Conservation (phyloP, 2,888 invertebrate genomes). For the Dendrolimus houi region DNA sequence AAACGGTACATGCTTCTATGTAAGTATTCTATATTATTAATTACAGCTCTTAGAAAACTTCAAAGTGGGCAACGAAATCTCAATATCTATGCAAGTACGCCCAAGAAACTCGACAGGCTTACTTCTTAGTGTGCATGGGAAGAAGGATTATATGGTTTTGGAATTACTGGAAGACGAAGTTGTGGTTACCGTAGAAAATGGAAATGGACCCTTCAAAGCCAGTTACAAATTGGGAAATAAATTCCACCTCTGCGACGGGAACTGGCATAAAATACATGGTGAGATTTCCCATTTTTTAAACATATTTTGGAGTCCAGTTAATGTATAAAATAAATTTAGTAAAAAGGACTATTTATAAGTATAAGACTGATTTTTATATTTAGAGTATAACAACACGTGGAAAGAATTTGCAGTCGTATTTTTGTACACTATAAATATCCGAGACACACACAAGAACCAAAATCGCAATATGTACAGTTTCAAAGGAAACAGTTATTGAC, state of each 20-base stretch:
- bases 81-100: conserved; percentile 89
- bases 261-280: conserved; percentile 94
- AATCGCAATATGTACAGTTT: too few relatives aligned
- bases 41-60: conserved; percentile 80
- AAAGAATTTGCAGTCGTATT: too few relatives aligned
- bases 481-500: too few relatives aligned
- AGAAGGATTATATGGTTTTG: conserved; percentile 87
- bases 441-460: too few relatives aligned
- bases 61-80: conserved; percentile 85
- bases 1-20: too few relatives aligned
- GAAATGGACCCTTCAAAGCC: conserved; percentile 86
- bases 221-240: conserved; percentile 80
- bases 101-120: conserved; percentile 91
- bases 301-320: too few relatives aligned
- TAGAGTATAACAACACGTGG: too few relatives aligned
- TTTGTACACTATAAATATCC: too few relatives aligned
- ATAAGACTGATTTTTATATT: too few relatives aligned
- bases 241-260: conserved; percentile 92
- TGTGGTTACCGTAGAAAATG: conserved; percentile 88
- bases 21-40: not conserved
- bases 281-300: conserved; percentile 12
- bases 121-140: conserved; percentile 90
- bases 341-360: too few relatives aligned
- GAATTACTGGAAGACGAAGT: conserved; percentile 93
- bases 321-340: too few relatives aligned